These are phyloP conservation scores for Pontoporia blainvillei DNA, from an alignment of 2,113 vertebrate species.

Conservation along the genomic window DNA sequence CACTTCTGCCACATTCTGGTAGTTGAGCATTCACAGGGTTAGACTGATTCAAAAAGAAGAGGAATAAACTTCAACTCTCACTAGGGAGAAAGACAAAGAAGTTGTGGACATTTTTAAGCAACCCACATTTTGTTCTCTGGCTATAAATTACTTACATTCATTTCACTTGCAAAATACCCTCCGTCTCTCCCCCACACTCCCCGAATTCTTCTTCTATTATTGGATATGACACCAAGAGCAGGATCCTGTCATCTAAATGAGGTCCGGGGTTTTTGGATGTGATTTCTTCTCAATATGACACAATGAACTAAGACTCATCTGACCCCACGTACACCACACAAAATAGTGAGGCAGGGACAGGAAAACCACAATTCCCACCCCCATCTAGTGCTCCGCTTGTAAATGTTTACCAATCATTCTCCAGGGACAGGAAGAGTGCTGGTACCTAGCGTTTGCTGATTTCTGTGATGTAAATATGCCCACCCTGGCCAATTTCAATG, in stretches of 20 bases:
- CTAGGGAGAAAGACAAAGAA: not conserved
- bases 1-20: not conserved
- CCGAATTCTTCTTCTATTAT: not conserved
- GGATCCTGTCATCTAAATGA: not conserved
- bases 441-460: not conserved
- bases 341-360: not conserved
- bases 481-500: not conserved
- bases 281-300: not conserved
- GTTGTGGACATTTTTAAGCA: not conserved
- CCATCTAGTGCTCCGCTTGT: not conserved
- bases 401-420: not conserved
- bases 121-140: not conserved
- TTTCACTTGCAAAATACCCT: not conserved
- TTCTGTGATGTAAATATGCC: not conserved
- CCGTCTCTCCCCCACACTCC: accelerated
- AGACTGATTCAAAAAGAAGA: not conserved
- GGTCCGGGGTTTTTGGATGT: not conserved
- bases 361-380: not conserved
- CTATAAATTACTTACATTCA: not conserved
- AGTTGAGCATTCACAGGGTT: not conserved
- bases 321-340: not conserved
- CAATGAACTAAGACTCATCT: not conserved
- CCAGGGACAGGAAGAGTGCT: not conserved
- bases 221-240: not conserved
- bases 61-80: not conserved